Evolutionary conservation across 2,888 invertebrate genomes (phyloP).

Genomic region (Oscheius sp.): DNA sequence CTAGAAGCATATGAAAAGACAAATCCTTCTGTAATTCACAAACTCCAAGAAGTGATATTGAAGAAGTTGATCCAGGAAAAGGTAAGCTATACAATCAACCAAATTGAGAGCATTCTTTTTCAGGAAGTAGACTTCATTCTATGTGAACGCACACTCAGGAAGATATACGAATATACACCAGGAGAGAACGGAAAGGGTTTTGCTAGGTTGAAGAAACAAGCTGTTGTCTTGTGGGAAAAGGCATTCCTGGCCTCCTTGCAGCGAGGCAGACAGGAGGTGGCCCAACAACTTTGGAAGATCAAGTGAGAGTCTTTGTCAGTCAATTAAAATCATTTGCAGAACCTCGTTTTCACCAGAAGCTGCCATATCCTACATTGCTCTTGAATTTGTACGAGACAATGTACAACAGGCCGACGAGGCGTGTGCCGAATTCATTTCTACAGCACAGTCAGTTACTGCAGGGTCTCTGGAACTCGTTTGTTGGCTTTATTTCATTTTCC

Average conservation of each 20-base stretch:
- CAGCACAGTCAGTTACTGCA: slow-evolving; percentile 26
- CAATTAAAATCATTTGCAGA: slow-evolving; percentile 8
- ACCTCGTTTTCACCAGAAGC: slow-evolving; percentile 15
- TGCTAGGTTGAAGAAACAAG: background rate
- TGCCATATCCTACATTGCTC: slow-evolving; percentile 25
- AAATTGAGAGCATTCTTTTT: background rate
- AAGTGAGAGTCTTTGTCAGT: slow-evolving; percentile 2
- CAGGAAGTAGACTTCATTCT: background rate
- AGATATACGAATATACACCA: background rate
- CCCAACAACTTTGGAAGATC: slow-evolving; percentile 21
- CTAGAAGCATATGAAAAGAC: background rate
- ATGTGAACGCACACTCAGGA: background rate
- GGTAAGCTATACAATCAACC: background rate
- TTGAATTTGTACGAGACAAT: slow-evolving; percentile 7
- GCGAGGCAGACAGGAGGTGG: background rate
- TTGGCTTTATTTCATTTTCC: background rate
- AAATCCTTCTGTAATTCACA: background rate
- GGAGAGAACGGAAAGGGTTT: background rate
- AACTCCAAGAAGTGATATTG: slow-evolving; percentile 9
- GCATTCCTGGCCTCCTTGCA: slow-evolving; percentile 9
- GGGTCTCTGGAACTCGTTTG: slow-evolving; percentile 32
- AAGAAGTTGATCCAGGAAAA: slow-evolving; percentile 8
- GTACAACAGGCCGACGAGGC: slow-evolving; percentile 4
- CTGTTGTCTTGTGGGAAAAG: slow-evolving; percentile 16
- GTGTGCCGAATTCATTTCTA: slow-evolving; percentile 16